Percentiles rank a stretch among this genome's conserved stretches.
These are phyloP conservation scores for Pristionchus arcanus DNA, from an alignment of 2,888 invertebrate species.

Conservation along the genomic window DNA sequence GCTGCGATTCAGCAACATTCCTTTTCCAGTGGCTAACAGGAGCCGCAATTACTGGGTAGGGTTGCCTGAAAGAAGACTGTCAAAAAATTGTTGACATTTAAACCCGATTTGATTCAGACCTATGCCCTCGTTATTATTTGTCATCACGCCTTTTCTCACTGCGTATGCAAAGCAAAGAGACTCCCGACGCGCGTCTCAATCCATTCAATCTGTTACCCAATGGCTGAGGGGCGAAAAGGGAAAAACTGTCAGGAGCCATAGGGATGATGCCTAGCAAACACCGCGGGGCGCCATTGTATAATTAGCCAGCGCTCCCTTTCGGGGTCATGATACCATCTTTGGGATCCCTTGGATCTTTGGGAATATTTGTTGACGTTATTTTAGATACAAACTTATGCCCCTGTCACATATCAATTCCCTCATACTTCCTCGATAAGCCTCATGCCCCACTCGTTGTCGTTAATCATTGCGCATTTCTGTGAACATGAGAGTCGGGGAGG, in stretches of 20 bases:
- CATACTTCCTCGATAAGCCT: not conserved
- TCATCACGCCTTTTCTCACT: not conserved
- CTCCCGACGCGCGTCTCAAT: not conserved
- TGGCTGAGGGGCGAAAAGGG: not conserved
- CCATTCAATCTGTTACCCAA: constrained; percentile 40
- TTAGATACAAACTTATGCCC: not conserved
- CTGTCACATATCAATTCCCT: not conserved
- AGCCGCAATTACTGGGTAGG: too few relatives aligned
- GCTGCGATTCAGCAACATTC: too few relatives aligned
- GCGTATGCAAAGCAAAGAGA: too few relatives aligned
- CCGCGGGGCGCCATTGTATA: not conserved
- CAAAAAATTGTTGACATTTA: not conserved
- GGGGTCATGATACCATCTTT: constrained; percentile 37
- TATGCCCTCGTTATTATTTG: not conserved
- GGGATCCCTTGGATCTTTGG: not conserved
- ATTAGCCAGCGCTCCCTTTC: not conserved
- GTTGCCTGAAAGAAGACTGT: not conserved
- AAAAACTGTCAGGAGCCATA: constrained; percentile 17
- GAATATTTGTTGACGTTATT: not conserved
- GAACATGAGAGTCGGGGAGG: too few relatives aligned
- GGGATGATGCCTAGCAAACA: not conserved
- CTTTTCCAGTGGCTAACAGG: too few relatives aligned
- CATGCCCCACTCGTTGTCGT: not conserved
- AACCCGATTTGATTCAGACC: not conserved
- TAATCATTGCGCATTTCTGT: constrained; percentile 52